A percentile compares a stretch with the other conserved stretches of the same genome.
These are phyloP conservation scores for Oxytorus armatus DNA, from an alignment of 2,888 invertebrate genomes.

Conservation along the genomic window DNA sequence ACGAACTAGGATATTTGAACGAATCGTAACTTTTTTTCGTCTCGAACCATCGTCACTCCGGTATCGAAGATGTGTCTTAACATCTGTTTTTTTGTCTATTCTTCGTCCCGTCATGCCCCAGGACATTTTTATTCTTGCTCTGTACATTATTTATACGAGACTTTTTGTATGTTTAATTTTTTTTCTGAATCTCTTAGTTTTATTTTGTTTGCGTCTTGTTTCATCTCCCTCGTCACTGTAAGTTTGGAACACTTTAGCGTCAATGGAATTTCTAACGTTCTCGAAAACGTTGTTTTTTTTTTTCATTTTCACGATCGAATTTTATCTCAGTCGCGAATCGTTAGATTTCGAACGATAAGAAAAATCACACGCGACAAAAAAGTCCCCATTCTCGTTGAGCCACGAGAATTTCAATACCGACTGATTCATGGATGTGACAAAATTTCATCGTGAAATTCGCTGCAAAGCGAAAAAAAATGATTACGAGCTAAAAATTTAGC, in stretches of 20 bases:
- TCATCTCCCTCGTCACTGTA: slow-evolving; percentile 25
- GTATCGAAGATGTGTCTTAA: slow-evolving; percentile 14
- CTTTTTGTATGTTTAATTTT: slow-evolving; percentile 22
- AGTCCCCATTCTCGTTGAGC: not conserved
- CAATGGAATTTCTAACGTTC: slow-evolving; percentile 64
- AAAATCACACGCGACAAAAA: slow-evolving; percentile 14
- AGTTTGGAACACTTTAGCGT: slow-evolving; percentile 69
- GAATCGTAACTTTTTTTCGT: slow-evolving; percentile 23
- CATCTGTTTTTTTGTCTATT: slow-evolving; percentile 38
- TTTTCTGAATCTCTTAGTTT: slow-evolving; percentile 42
- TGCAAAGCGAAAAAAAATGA: slow-evolving; percentile 52
- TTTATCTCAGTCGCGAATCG: slow-evolving; percentile 45
- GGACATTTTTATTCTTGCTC: slow-evolving; percentile 45
- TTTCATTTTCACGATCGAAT: slow-evolving; percentile 46
- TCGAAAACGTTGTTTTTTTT: slow-evolving; percentile 48
- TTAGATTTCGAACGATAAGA: slow-evolving; percentile 12
- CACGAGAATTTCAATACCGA: slow-evolving; percentile 1
- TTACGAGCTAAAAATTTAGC: slow-evolving; percentile 65
- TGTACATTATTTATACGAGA: slow-evolving; percentile 40
- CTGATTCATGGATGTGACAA: slow-evolving; percentile 27
- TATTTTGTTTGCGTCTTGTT: slow-evolving; percentile 37
- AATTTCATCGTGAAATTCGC: slow-evolving; percentile 35
- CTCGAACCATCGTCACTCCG: slow-evolving; percentile 17
- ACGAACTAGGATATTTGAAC: slow-evolving; percentile 39
- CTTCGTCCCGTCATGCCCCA: slow-evolving; percentile 34